Evolutionary conservation across 2,113 vertebrate genomes (phyloP), one percentile per base, ranked within the genome.

Genomic region (Pagrus major): DNA sequence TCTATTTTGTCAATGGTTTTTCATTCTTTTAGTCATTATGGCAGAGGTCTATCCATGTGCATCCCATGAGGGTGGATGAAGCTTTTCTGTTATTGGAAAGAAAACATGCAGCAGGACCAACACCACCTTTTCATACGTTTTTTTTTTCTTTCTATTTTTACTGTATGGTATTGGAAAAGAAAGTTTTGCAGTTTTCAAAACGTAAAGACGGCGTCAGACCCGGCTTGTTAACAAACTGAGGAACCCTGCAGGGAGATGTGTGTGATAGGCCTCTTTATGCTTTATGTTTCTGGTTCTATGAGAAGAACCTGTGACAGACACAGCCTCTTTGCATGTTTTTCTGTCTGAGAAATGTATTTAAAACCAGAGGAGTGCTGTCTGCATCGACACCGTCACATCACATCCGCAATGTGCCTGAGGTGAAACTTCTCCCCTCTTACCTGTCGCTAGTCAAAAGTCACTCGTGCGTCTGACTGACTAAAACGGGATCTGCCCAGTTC

Each of bases 141-240:
- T n/a, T n/a, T n/a, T n/a, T n/a, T n/a, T n/a, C n/a, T n/a, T n/a
- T n/a, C n/a, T n/a, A 4, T n/a, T 9, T 59, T 0, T 23, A 15
- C 42, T 74, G 41, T 33, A 58, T 23, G 10, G 33, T 51, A 56
- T 10, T 20, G 41, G 29, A 44, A 37, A 51, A 81, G 64, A 54
- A n/a, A 3, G 15, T 77, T 61, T 71, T 68, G 65, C 73, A 65
- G 61, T 72, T 88, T 85, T 88, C 77, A 87, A 83, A 81, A 78
- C 80, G 66, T 87, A 81, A 86, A 71, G 75, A 77, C 41, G 56
- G 33, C 76, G 69, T 86, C 84, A 87, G 81, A 69, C 9, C 6
- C 10, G n/a, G 31, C 67, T 65, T 64, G 33, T 81, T 66, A 85
- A 74, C 76, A 80, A 55, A 69, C 27, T 41, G 54, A 74, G 46